Conservation (phyloP, 2,113 vertebrate genomes). For the Callaeas wilsoni region DNA sequence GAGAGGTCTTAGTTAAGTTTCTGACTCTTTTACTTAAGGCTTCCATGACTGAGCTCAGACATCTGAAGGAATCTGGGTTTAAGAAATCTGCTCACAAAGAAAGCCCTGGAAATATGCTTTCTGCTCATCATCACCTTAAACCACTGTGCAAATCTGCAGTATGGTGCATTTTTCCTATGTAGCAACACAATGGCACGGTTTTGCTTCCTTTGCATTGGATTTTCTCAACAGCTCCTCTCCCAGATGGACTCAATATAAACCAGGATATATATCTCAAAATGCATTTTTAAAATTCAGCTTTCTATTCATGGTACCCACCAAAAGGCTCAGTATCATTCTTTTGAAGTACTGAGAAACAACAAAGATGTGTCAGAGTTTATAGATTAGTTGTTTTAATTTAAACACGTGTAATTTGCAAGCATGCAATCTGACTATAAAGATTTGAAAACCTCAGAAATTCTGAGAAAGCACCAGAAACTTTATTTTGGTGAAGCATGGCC, state of each 20-base stretch:
- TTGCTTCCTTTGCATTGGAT: neutral
- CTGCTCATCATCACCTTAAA: neutral
- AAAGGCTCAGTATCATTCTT: neutral
- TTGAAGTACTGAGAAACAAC: neutral
- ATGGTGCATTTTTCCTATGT: neutral
- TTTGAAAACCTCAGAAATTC: neutral
- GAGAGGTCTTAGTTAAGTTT: neutral
- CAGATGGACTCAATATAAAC: neutral
- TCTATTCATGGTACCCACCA: neutral
- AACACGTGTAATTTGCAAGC: accelerated
- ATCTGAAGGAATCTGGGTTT: neutral
- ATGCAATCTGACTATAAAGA: neutral
- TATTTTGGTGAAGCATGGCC: neutral
- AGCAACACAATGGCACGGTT: neutral
- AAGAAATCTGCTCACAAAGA: constrained; percentile 7
- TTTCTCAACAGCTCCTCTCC: neutral
- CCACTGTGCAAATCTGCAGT: neutral
- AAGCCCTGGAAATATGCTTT: neutral
- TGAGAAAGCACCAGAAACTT: neutral
- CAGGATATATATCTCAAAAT: neutral
- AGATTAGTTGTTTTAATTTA: neutral
- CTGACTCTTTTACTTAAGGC: constrained; percentile 3
- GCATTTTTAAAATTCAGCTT: neutral
- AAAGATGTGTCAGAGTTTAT: neutral
- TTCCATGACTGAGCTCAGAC: neutral